phyloP scores from a whole-genome alignment of 2,888 invertebrate genomes.

The Eristalis tenax region DNA sequence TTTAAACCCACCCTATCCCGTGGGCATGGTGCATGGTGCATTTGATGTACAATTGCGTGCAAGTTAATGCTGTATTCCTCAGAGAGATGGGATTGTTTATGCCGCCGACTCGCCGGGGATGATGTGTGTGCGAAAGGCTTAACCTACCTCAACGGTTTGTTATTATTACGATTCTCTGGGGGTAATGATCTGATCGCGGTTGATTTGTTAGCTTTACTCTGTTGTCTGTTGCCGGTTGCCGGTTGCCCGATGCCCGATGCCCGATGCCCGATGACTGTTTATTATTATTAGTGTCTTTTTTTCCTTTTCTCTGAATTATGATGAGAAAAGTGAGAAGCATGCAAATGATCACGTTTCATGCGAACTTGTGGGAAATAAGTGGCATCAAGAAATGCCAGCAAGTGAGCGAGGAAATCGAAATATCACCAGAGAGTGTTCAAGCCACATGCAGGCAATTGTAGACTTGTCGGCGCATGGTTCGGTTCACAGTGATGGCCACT shows the following conservation, averaged over 20 bases:
- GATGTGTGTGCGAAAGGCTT: conserved; percentile 46
- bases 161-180: conserved; percentile 42
- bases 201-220: conserved; percentile 44
- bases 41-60: conserved; percentile 43
- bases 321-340: conserved; percentile 59
- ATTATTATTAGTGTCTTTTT: conserved; percentile 1
- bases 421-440: background rate
- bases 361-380: conserved; percentile 42
- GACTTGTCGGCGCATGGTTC: background rate
- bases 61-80: conserved; percentile 26
- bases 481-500: background rate
- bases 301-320: conserved; percentile 23
- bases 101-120: conserved; percentile 24
- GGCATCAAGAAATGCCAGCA: conserved; percentile 22
- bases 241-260: background rate
- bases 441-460: background rate
- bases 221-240: conserved; percentile 8
- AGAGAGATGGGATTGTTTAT: conserved; percentile 41
- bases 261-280: background rate
- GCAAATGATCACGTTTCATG: conserved; percentile 67
- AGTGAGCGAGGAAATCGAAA: conserved; percentile 36
- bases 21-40: conserved; percentile 26
- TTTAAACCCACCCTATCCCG: conserved; percentile 22
- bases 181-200: conserved; percentile 53
- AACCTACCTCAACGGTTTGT: conserved; percentile 56